These are phyloP conservation scores for Harpalus rubripes DNA, from an alignment of 2,888 invertebrate genomes.

Conservation along the genomic window DNA sequence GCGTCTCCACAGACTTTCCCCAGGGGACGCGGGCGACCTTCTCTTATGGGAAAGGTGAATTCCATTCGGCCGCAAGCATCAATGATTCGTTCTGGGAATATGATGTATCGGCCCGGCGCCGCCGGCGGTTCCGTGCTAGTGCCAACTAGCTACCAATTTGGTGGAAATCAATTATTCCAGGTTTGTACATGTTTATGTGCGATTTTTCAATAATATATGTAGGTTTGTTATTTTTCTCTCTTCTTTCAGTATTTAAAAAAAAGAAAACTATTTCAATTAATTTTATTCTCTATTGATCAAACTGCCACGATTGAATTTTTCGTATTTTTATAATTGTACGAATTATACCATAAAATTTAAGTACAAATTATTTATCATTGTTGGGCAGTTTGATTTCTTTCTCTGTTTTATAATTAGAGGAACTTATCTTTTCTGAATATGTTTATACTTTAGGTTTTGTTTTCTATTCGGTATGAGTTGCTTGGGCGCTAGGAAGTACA, in stretches of 20 bases:
- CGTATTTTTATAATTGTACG: no score
- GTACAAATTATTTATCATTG: no score
- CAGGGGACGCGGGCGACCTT: conserved; percentile 73
- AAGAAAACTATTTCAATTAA: no score
- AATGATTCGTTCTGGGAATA: conserved; percentile 75
- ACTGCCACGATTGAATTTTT: no score
- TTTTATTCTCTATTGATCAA: no score
- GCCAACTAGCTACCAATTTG: conserved; percentile 81
- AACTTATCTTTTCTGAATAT: neutral
- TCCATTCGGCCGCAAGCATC: conserved; percentile 68
- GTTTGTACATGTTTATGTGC: conserved; percentile 75
- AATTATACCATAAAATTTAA: no score
- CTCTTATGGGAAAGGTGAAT: conserved; percentile 70
- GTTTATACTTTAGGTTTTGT: conserved; percentile 24
- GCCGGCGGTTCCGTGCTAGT: conserved; percentile 79
- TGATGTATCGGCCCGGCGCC: conserved; percentile 85
- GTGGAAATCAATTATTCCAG: conserved; percentile 83
- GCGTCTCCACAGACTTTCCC: conserved; percentile 44
- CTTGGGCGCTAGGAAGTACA: conserved; percentile 8
- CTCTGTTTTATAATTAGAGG: no score
- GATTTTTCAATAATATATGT: no score
- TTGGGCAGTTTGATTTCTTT: no score
- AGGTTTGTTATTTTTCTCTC: no score
- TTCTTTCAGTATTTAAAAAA: no score
- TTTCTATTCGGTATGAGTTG: conserved; percentile 14